phyloP scores from a whole-genome alignment of 1,140 invertebrate genomes.

The Phortica variegata region DNA sequence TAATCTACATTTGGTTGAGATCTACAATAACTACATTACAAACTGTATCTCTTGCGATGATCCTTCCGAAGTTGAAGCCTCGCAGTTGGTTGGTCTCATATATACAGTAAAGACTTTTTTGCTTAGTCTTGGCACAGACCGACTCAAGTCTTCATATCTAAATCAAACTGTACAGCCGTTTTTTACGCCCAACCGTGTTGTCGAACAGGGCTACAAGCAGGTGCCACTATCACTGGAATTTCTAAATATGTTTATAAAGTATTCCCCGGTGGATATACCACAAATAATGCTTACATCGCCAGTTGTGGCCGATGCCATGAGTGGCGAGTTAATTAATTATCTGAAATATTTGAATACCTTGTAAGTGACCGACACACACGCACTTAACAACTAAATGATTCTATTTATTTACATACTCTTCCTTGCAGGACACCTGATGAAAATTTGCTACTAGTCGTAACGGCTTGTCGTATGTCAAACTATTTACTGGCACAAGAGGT shows the following conservation, averaged over 20 bases:
- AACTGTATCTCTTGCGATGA: constrained; percentile 17
- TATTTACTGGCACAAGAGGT: constrained; percentile 47
- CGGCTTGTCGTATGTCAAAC: constrained; percentile 51
- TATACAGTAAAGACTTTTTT: constrained; percentile 49
- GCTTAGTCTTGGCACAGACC: constrained; percentile 41
- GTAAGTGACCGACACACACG: constrained; percentile 20
- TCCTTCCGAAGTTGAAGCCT: constrained; percentile 3
- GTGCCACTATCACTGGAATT: constrained; percentile 46
- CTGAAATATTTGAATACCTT: constrained; percentile 38
- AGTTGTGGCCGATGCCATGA: constrained; percentile 49
- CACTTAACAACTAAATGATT: not conserved
- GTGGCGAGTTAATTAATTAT: constrained; percentile 48
- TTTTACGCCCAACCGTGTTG: constrained; percentile 37
- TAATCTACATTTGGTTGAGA: constrained; percentile 45
- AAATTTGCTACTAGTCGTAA: constrained; percentile 40
- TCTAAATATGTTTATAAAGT: constrained; percentile 51
- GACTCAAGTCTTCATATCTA: constrained; percentile 37
- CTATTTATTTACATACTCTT: too few relatives aligned
- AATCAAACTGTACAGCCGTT: constrained; percentile 40
- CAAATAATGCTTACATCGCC: constrained; percentile 47
- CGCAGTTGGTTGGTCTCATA: constrained; percentile 39
- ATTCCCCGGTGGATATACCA: constrained; percentile 37
- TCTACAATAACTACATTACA: constrained; percentile 43
- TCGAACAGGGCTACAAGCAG: constrained; percentile 42
- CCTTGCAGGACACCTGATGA: constrained; percentile 38